These are phyloP conservation scores for Salvator merianae DNA, from an alignment of 2,113 vertebrate genomes.

Conservation along the genomic window DNA sequence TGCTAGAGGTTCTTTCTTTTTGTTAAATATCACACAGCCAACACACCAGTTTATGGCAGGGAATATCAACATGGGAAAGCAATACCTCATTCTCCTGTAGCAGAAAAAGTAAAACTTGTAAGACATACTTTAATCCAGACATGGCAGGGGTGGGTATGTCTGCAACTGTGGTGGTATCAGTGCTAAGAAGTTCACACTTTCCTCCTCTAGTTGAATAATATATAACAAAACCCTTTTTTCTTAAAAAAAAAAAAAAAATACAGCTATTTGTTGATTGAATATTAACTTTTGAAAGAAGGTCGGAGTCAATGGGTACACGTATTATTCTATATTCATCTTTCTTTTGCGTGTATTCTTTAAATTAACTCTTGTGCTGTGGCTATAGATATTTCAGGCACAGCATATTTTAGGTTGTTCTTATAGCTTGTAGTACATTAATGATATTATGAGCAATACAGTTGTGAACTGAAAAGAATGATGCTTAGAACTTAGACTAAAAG, in stretches of 20 bases:
- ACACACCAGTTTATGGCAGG: constrained; percentile 1
- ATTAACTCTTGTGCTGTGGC: background rate
- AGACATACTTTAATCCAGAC: constrained; percentile 4
- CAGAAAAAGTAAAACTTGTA: constrained; percentile 17
- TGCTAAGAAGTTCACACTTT: constrained; percentile 16
- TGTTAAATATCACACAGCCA: constrained; percentile 31
- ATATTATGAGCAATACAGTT: background rate
- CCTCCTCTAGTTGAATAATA: background rate
- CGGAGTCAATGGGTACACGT: background rate
- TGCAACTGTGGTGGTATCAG: background rate
- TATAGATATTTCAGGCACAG: background rate
- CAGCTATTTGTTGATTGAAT: background rate
- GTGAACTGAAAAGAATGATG: background rate
- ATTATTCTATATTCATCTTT: background rate
- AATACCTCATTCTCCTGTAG: constrained; percentile 16
- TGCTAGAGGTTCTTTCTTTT: constrained; percentile 32
- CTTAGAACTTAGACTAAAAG: background rate
- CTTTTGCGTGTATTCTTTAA: background rate
- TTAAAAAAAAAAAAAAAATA: constrained; percentile 2
- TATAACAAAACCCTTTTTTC: background rate
- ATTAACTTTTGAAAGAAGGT: background rate
- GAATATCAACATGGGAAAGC: constrained; percentile 5
- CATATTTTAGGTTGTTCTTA: background rate
- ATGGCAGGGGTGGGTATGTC: background rate
- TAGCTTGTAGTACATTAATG: background rate